Evolutionary conservation across 2,113 vertebrate species (phyloP).

Genomic region (Zonotrichia leucophrys): DNA sequence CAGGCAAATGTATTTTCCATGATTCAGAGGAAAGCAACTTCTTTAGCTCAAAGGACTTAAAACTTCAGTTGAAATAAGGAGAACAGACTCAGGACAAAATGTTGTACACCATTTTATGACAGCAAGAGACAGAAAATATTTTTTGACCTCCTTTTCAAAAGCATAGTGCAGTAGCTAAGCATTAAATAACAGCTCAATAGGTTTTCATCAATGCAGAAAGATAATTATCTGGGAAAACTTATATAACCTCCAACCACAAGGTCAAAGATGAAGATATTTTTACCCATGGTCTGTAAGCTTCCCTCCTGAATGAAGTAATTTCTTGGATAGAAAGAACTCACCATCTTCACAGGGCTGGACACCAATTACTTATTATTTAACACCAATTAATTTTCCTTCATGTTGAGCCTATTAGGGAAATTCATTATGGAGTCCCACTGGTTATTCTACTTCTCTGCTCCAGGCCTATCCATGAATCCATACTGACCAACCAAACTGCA

Average conservation of each 20-base stretch:
- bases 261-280: background rate
- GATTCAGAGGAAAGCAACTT: background rate
- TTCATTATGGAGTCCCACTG: background rate
- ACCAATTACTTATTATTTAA: background rate
- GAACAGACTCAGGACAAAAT: background rate
- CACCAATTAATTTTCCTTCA: background rate
- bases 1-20: background rate
- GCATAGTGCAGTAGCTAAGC: background rate
- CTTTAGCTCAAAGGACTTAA: background rate
- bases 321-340: background rate
- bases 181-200: slow-evolving; percentile 7
- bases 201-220: slow-evolving; percentile 19
- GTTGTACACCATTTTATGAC: background rate
- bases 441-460: background rate
- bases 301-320: background rate
- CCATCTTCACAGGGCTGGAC: background rate
- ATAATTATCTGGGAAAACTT: background rate
- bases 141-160: background rate
- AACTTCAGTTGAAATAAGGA: background rate
- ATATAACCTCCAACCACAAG: background rate
- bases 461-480: background rate
- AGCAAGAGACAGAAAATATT: background rate
- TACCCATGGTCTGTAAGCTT: background rate
- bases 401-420: background rate
- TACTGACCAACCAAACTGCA: background rate